Conservation (phyloP, 1,140 invertebrate species). For the Rhynchophorus ferrugineus region DNA sequence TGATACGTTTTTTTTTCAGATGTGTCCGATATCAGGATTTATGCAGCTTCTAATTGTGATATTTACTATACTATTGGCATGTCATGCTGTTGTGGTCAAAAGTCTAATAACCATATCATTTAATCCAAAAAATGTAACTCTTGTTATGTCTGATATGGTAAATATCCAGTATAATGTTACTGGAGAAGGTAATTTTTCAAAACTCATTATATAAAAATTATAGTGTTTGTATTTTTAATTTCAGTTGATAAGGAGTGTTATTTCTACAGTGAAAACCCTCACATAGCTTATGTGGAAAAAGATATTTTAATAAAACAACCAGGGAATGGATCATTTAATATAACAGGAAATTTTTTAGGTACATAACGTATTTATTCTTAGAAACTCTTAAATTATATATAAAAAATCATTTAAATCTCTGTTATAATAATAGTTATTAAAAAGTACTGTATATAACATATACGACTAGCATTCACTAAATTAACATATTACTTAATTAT, state of each 20-base stretch:
- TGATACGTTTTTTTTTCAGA: too few species aligned
- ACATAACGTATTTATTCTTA: conserved; percentile 7
- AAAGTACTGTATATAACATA: too few species aligned
- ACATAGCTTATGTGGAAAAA: conserved; percentile 21
- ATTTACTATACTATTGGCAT: conserved; percentile 21
- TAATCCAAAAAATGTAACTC: conserved; percentile 16
- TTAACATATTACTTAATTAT: too few species aligned
- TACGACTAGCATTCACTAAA: too few species aligned
- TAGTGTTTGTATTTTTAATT: too few species aligned
- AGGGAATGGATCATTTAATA: conserved; percentile 14
- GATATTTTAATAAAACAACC: conserved; percentile 2
- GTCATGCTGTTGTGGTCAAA: conserved; percentile 22
- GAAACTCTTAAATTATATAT: neutral
- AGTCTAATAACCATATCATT: conserved; percentile 16
- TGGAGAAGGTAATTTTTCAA: too few species aligned
- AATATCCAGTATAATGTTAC: too few species aligned
- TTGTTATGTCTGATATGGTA: neutral
- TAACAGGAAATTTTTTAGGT: conserved; percentile 26
- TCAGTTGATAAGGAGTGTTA: too few species aligned
- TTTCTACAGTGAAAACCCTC: neutral
- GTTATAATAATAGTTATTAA: too few species aligned
- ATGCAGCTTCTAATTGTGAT: conserved; percentile 26
- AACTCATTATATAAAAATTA: too few species aligned
- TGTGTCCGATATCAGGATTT: conserved; percentile 27
- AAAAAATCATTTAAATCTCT: too few species aligned